phyloP scores from a whole-genome alignment of 1,140 invertebrate species.

The Ephestia elutella region DNA sequence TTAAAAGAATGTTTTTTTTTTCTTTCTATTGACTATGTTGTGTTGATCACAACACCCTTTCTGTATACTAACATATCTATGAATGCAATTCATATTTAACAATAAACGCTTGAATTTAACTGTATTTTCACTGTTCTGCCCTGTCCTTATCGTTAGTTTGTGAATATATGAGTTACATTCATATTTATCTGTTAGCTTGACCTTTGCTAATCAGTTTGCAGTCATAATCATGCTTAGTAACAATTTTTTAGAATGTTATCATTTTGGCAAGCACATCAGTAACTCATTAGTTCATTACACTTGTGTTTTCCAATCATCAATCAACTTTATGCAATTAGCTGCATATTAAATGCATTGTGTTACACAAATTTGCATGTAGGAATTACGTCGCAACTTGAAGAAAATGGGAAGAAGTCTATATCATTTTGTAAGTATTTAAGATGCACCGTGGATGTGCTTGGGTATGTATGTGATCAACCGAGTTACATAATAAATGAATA shows the following conservation, averaged over 20 bases:
- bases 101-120: conserved; percentile 58
- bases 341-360: too few species aligned
- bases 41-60: conserved; percentile 2
- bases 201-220: not conserved
- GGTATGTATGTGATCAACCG: too few species aligned
- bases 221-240: not conserved
- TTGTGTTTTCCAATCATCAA: conserved; percentile 7
- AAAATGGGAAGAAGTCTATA: too few species aligned
- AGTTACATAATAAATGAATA: too few species aligned
- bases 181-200: conserved; percentile 27
- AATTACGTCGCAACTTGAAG: too few species aligned
- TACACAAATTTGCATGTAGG: too few species aligned
- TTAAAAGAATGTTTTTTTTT: not conserved
- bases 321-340: too few species aligned
- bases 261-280: not conserved
- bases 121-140: conserved; percentile 40
- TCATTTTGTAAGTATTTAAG: too few species aligned
- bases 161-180: conserved; percentile 67
- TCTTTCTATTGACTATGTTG: not conserved
- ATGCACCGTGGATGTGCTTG: too few species aligned
- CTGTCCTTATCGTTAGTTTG: conserved; percentile 23
- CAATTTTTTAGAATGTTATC: too few species aligned
- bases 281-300: conserved; percentile 13
- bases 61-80: conserved; percentile 31
- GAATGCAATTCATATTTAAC: conserved; percentile 69